Conservation (phyloP, 1,140 invertebrate species). For the Argopecten irradians region DNA sequence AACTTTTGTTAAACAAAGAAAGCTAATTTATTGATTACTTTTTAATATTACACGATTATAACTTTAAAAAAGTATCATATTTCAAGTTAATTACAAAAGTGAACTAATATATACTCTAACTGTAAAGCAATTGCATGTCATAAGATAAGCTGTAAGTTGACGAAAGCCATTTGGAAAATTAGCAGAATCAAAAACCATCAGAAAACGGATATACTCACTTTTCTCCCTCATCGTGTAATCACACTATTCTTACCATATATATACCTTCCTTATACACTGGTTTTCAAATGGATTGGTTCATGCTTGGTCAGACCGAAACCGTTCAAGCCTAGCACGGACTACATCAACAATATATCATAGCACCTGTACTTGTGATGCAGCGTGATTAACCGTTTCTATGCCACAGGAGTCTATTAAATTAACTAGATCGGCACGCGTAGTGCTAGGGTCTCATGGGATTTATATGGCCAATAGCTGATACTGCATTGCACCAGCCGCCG, state of each 20-base stretch:
- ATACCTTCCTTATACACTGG: neutral
- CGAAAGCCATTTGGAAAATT: neutral
- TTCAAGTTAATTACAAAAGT: too few species aligned
- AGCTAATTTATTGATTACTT: too few species aligned
- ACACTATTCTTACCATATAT: neutral
- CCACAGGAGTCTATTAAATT: neutral
- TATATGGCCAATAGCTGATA: neutral
- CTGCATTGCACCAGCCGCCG: neutral
- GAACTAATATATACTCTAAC: too few species aligned
- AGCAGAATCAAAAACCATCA: neutral
- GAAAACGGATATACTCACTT: neutral
- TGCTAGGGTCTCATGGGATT: neutral
- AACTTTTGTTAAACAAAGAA: too few species aligned
- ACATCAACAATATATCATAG: neutral
- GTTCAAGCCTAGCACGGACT: neutral
- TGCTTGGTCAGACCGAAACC: neutral
- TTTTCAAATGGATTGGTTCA: neutral
- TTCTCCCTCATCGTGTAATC: constrained; percentile 15
- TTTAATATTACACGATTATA: too few species aligned
- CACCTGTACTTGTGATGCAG: neutral
- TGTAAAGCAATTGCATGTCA: too few species aligned
- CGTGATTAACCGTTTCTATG: neutral
- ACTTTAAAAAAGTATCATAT: too few species aligned
- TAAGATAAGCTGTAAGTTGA: neutral
- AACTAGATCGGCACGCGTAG: neutral